Evolutionary conservation across 2,797 vertebrate genomes (phyloP).

Genomic region (Liasis olivaceus): DNA sequence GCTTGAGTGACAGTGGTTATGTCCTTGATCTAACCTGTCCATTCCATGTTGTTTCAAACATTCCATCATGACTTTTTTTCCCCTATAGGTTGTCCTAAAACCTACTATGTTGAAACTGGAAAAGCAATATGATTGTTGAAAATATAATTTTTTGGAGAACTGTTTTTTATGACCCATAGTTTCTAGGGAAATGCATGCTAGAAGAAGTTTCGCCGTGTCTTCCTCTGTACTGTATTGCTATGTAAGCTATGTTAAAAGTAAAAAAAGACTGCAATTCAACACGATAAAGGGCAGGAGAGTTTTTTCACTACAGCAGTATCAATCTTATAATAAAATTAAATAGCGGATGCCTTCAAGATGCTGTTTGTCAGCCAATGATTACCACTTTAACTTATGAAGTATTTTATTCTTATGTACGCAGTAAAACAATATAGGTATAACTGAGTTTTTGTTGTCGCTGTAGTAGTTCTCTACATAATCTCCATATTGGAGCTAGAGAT

Average conservation of each 20-base stretch:
- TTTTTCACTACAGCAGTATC: constrained; percentile 31
- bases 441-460: background rate
- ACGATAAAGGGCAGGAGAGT: background rate
- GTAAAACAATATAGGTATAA: background rate
- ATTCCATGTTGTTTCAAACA: constrained; percentile 61
- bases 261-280: constrained; percentile 9
- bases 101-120: background rate
- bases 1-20: constrained; percentile 75
- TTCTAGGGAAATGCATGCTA: background rate
- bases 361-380: constrained; percentile 43
- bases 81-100: constrained; percentile 63
- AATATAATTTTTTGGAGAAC: constrained; percentile 50
- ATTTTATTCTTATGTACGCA: background rate
- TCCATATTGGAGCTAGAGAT: background rate
- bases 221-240: background rate
- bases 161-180: rapidly evolving
- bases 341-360: constrained; percentile 38
- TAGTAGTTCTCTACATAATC: background rate
- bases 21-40: constrained; percentile 80
- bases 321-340: constrained; percentile 35
- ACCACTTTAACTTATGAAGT: background rate
- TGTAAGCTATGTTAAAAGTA: background rate
- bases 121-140: background rate
- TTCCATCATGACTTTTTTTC: constrained; percentile 74
- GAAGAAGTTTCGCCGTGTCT: background rate